These are phyloP conservation scores for Orthonyx spaldingii DNA, from an alignment of 2,113 vertebrate genomes.

Conservation along the genomic window DNA sequence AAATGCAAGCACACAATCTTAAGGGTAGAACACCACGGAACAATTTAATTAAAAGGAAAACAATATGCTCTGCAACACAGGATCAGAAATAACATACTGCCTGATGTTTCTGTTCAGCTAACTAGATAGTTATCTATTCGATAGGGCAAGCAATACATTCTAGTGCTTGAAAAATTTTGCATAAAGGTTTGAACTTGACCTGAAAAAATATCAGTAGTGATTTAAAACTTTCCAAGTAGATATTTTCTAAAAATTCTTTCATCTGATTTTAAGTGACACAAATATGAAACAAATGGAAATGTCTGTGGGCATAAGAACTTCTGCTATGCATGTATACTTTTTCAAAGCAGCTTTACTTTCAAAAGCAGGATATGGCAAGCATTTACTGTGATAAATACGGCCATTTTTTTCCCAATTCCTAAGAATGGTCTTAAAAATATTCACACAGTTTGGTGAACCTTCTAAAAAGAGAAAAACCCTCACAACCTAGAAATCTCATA, in stretches of 20 bases:
- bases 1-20: constrained; percentile 6
- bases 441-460: not conserved
- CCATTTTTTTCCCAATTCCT: not conserved
- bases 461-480: not conserved
- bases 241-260: constrained; percentile 40
- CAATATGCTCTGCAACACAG: not conserved
- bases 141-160: not conserved
- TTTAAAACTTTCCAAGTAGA: constrained; percentile 47
- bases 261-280: constrained; percentile 30
- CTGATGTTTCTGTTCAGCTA: constrained; percentile 3
- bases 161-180: not conserved
- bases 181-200: constrained; percentile 11
- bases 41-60: constrained; percentile 46
- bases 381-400: constrained; percentile 12
- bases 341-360: constrained; percentile 52
- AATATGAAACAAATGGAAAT: constrained; percentile 36
- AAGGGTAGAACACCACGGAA: not conserved
- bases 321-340: constrained; percentile 17
- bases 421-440: constrained; percentile 54
- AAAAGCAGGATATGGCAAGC: constrained; percentile 46
- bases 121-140: not conserved
- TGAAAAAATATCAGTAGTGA: constrained; percentile 16
- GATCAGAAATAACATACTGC: constrained; percentile 26
- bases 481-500: not conserved
- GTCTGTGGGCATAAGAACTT: constrained; percentile 39